A percentile compares a stretch with the other conserved stretches of the same genome.
Conservation (phyloP, 2,888 invertebrate species). For the Loripinus fragilis region DNA sequence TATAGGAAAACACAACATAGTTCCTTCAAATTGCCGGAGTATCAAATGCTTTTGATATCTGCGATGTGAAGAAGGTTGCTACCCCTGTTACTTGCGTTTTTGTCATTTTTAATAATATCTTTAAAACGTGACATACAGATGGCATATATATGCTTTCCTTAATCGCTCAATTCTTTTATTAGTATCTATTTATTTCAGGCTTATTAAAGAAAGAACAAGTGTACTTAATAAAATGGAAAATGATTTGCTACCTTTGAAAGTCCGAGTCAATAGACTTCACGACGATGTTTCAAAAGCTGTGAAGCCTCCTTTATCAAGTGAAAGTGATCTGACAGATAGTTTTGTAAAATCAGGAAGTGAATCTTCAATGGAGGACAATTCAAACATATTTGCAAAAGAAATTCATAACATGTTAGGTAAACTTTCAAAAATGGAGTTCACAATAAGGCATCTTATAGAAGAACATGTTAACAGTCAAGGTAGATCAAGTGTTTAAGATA, state of each 20-base stretch:
- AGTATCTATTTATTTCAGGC: too few species aligned
- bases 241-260: constrained; percentile 62
- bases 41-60: too few species aligned
- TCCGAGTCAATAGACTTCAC: constrained; percentile 62
- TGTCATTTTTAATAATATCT: too few species aligned
- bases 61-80: too few species aligned
- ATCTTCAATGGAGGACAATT: constrained; percentile 35
- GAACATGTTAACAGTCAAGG: constrained; percentile 18
- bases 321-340: constrained; percentile 38
- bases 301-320: constrained; percentile 37
- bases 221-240: constrained; percentile 60
- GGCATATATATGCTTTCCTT: too few species aligned
- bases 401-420: constrained; percentile 53
- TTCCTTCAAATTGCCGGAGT: too few species aligned
- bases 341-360: constrained; percentile 24
- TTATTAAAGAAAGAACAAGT: constrained; percentile 52
- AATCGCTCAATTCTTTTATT: too few species aligned
- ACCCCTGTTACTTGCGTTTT: too few species aligned
- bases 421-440: constrained; percentile 59
- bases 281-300: constrained; percentile 59
- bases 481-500: constrained; percentile 3
- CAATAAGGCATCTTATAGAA: constrained; percentile 54
- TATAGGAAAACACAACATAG: too few species aligned
- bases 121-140: too few species aligned
- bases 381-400: constrained; percentile 50